Base-by-base conservation (phyloP, 2,888 invertebrate species). In the Alentia gelatinosa region DNA sequence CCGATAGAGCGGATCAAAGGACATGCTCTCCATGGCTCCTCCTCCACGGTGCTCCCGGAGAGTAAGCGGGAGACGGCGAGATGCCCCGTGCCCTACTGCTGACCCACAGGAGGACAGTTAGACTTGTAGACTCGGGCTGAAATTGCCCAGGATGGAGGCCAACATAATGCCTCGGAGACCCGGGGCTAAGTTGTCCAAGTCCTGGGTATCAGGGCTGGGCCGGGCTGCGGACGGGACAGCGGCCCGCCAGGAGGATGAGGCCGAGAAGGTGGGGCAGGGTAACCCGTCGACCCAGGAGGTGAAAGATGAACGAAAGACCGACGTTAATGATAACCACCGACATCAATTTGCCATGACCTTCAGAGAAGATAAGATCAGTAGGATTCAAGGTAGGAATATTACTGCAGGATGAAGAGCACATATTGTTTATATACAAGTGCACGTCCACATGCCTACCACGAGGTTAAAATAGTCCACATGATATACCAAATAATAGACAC, bases 351-450 rank as follows among this genome's bases (percentile, higher is more conserved):
- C 86, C 33, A 47, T 86, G 50, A 47, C 86, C 15, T 86, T 86
- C 50, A 86, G 30, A 30, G 86, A 86, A 30, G 86, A 15, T 33
- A 86, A 86, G 47, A 47, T 86, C 30, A 86, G n/a, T 26, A 1
- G n/a, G 0, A 86, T n/a, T 42, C 42, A 86, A 86, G 86, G 86
- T 86, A 86, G 47, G 86, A 26, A n/a, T 68, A n/a, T n/a, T n/a
- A n/a, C n/a, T n/a, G n/a, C n/a, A n/a, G n/a, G n/a, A n/a, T n/a
- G n/a, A n/a, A n/a, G n/a, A n/a, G n/a, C n/a, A n/a, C n/a, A n/a
- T n/a, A n/a, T n/a, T n/a, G n/a, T n/a, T n/a, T n/a, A n/a, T n/a
- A n/a, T n/a, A n/a, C n/a, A n/a, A n/a, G n/a, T n/a, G n/a, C n/a
- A n/a, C n/a, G n/a, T n/a, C n/a, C n/a, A n/a, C n/a, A n/a, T n/a